Conservation (phyloP, 2,113 vertebrate genomes). For the Maccullochella peelii region DNA sequence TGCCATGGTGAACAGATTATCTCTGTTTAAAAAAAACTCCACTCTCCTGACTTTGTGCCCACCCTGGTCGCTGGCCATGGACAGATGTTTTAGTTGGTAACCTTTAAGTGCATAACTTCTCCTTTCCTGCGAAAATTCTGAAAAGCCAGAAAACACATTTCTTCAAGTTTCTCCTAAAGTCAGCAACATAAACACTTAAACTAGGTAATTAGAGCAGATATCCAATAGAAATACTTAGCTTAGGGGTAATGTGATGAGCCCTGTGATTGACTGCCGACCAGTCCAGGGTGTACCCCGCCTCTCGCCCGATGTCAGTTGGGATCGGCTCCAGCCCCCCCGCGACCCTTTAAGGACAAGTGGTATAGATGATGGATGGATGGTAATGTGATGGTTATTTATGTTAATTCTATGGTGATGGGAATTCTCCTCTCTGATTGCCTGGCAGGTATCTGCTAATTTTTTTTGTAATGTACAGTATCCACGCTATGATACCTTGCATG, state of each 20-base stretch:
- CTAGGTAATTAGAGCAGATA: background rate
- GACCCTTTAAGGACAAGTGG: too few species aligned
- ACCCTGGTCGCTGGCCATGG: background rate
- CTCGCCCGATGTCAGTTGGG: too few species aligned
- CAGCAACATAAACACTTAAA: background rate
- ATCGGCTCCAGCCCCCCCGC: too few species aligned
- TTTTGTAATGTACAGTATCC: background rate
- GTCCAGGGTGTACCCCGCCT: too few species aligned
- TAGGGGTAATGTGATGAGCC: background rate
- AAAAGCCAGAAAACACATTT: constrained; percentile 1
- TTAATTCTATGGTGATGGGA: background rate
- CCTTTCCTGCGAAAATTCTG: background rate
- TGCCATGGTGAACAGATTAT: constrained; percentile 75
- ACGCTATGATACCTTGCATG: background rate
- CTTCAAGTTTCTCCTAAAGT: background rate
- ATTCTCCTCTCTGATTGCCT: background rate
- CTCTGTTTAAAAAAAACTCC: constrained; percentile 37
- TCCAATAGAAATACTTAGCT: background rate
- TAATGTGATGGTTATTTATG: background rate
- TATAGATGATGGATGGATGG: too few species aligned
- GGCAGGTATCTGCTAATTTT: background rate
- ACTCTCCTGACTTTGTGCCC: constrained; percentile 48
- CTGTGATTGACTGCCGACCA: too few species aligned
- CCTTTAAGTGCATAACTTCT: constrained; percentile 40
- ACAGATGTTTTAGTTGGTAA: constrained; percentile 52